Conservation (phyloP, 2,797 vertebrate genomes). For the Muraenolepis orangiensis region DNA sequence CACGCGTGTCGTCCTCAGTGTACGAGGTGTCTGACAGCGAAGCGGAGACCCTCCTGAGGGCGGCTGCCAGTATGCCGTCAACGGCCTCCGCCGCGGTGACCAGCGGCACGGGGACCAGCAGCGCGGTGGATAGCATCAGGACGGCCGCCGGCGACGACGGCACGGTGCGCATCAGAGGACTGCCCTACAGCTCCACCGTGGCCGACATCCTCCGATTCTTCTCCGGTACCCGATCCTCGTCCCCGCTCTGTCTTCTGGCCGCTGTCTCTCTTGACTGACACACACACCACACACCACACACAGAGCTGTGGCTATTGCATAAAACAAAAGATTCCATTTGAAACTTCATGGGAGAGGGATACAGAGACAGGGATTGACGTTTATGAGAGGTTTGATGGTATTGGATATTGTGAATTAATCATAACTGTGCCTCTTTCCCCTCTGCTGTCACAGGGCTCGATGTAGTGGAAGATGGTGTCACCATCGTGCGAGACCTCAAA, state of each 20-base stretch:
- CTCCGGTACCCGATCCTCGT: constrained; percentile 70
- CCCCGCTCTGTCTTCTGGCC: not conserved
- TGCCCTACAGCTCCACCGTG: constrained; percentile 81
- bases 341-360: not conserved
- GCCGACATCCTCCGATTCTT: constrained; percentile 84
- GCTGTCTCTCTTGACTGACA: not conserved
- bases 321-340: not conserved
- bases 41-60: constrained; percentile 79
- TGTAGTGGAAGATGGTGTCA: constrained; percentile 75
- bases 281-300: too few species aligned
- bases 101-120: constrained; percentile 77
- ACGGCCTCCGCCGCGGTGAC: too few species aligned
- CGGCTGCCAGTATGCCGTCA: constrained; percentile 22
- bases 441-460: constrained; percentile 75
- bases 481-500: constrained; percentile 69
- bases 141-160: constrained; percentile 53
- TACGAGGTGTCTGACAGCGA: constrained; percentile 84
- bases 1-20: constrained; percentile 64
- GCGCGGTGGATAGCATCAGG: constrained; percentile 30
- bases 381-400: too few species aligned
- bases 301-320: not conserved
- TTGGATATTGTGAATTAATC: not conserved
- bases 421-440: not conserved
- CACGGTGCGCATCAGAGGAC: constrained; percentile 83
- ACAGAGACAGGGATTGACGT: too few species aligned